phyloP scores from a whole-genome alignment of 2,888 invertebrate species.

The Amphimallon solstitiale region DNA sequence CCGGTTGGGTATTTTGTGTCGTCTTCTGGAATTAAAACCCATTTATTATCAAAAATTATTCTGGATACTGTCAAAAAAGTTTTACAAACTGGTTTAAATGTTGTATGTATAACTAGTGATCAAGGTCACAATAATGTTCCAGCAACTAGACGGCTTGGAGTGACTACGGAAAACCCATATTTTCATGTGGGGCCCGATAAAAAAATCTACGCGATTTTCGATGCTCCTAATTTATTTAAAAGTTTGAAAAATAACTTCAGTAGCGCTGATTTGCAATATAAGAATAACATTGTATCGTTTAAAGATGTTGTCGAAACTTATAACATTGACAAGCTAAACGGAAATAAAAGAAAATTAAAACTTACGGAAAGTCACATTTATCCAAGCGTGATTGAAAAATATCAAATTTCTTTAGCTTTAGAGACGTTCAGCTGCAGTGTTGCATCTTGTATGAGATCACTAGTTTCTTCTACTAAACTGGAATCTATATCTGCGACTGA shows the following conservation, averaged over 20 bases:
- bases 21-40: slow-evolving; percentile 4
- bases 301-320: slow-evolving; percentile 14
- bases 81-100: slow-evolving; percentile 13
- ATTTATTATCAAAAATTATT: slow-evolving; percentile 27
- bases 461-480: slow-evolving; percentile 34
- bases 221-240: slow-evolving; percentile 17
- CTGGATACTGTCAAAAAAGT: slow-evolving; percentile 12
- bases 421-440: slow-evolving; percentile 42
- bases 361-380: slow-evolving; percentile 41
- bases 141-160: slow-evolving; percentile 8
- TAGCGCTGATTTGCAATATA: slow-evolving; percentile 10
- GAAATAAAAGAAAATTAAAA: slow-evolving; percentile 28
- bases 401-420: slow-evolving; percentile 30
- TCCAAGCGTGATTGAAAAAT: slow-evolving; percentile 32
- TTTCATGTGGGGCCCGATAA: background rate
- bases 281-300: slow-evolving; percentile 21
- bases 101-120: slow-evolving; percentile 13
- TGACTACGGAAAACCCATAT: slow-evolving; percentile 6
- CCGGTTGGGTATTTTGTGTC: slow-evolving; percentile 37
- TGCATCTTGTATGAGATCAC: slow-evolving; percentile 37
- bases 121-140: slow-evolving; percentile 22
- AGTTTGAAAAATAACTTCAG: slow-evolving; percentile 31
- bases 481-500: background rate
- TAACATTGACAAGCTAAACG: slow-evolving; percentile 24
- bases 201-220: slow-evolving; percentile 13